Conservation (phyloP, 2,888 invertebrate genomes). For the Clistopyga incitator region DNA sequence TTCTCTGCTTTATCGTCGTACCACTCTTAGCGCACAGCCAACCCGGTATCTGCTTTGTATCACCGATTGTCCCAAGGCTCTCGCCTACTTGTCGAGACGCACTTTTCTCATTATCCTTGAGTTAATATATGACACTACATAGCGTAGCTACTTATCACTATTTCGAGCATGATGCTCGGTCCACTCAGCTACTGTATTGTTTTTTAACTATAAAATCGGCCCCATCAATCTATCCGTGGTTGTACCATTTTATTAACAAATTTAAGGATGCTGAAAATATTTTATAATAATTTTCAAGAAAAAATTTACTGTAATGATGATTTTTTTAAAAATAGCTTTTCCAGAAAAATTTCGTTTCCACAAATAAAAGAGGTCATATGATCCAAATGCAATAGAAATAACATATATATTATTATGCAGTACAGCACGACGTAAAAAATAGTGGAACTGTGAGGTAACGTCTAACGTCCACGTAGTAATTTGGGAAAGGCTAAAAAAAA, state of each 20-base stretch:
- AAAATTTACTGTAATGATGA: too few relatives aligned
- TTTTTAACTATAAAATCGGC: not conserved
- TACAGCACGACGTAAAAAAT: too few relatives aligned
- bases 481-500: too few relatives aligned
- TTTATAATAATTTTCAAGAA: too few relatives aligned
- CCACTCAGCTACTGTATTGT: not conserved
- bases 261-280: too few relatives aligned
- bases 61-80: constrained; percentile 19
- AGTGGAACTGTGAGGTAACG: too few relatives aligned
- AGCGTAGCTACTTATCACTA: not conserved
- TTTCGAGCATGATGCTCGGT: not conserved
- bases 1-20: constrained; percentile 40
- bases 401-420: too few relatives aligned
- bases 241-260: not conserved
- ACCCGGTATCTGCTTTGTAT: constrained; percentile 20
- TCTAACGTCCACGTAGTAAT: too few relatives aligned
- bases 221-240: not conserved
- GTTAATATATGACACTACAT: constrained; percentile 32
- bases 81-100: constrained; percentile 24
- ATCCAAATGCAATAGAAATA: too few relatives aligned
- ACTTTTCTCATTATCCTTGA: constrained; percentile 36
- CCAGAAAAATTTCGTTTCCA: too few relatives aligned
- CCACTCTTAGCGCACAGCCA: constrained; percentile 25
- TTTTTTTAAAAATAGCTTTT: too few relatives aligned
- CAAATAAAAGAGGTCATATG: too few relatives aligned